Evolutionary conservation across 1,140 invertebrate species (phyloP).

Genomic region (Bicyclus anynana): DNA sequence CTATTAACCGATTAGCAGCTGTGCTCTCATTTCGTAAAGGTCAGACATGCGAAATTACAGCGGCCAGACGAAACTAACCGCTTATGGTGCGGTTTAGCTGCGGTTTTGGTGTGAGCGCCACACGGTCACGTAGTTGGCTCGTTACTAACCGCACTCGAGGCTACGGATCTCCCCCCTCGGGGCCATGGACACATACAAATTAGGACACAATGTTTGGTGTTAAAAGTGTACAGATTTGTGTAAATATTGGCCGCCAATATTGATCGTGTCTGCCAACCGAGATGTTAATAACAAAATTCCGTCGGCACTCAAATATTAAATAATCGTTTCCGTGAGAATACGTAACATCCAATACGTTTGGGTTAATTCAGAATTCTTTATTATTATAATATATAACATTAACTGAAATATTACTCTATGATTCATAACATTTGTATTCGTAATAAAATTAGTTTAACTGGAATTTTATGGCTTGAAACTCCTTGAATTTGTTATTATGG

Average conservation of each 20-base stretch:
- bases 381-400: slow-evolving; percentile 1
- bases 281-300: slow-evolving; percentile 52
- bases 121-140: slow-evolving; percentile 24
- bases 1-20: slow-evolving; percentile 4
- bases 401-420: slow-evolving; percentile 5
- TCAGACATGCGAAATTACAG: slow-evolving; percentile 20
- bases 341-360: background rate
- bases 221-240: slow-evolving; percentile 68
- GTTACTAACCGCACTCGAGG: slow-evolving; percentile 26
- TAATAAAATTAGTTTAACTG: slow-evolving; percentile 8
- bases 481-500: slow-evolving; percentile 5
- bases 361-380: background rate
- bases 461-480: slow-evolving; percentile 1
- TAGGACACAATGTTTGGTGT: slow-evolving; percentile 63
- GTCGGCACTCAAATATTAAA: slow-evolving; percentile 42
- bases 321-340: slow-evolving; percentile 37
- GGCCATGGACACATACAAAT: slow-evolving; percentile 47
- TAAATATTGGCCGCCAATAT: slow-evolving; percentile 62
- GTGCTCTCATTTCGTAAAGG: slow-evolving; percentile 16
- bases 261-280: slow-evolving; percentile 58
- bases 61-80: slow-evolving; percentile 13
- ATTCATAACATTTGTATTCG: slow-evolving; percentile 2
- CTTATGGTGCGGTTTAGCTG: slow-evolving; percentile 15
- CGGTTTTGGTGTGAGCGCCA: slow-evolving; percentile 14
- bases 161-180: slow-evolving; percentile 18